Percentiles rank a stretch among this genome's conserved stretches.
These are phyloP conservation scores for Drosophila kambysellisi DNA, from an alignment of 2,888 invertebrate species.

Conservation along the genomic window DNA sequence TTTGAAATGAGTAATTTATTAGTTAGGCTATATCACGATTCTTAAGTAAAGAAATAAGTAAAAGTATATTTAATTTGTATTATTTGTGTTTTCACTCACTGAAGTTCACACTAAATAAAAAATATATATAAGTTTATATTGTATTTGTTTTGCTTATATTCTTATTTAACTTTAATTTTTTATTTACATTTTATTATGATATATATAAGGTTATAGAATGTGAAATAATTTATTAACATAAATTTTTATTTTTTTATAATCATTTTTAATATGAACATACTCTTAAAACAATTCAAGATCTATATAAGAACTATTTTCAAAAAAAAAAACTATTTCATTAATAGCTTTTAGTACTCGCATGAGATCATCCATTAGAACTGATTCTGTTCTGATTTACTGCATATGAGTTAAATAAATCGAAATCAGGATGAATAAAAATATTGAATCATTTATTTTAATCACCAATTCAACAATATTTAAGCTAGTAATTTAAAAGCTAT, in stretches of 20 bases:
- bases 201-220: no score
- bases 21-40: not conserved
- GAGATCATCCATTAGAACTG: not conserved
- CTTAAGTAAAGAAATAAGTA: not conserved
- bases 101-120: not conserved
- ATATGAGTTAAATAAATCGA: not conserved
- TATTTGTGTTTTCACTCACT: fast-evolving
- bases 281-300: no score
- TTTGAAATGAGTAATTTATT: not conserved
- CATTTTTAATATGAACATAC: no score
- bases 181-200: not conserved
- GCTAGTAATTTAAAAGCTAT: constrained; percentile 13
- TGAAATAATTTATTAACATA: not conserved
- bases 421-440: not conserved
- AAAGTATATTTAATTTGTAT: no score
- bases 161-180: not conserved
- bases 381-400: constrained; percentile 3
- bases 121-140: no score
- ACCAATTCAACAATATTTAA: not conserved
- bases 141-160: not conserved
- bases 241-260: not conserved
- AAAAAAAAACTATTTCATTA: not conserved
- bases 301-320: no score
- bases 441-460: constrained; percentile 24
- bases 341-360: not conserved